Evolutionary conservation across 2,888 invertebrate genomes (phyloP).

Genomic region (Eumerus sabulonum): DNA sequence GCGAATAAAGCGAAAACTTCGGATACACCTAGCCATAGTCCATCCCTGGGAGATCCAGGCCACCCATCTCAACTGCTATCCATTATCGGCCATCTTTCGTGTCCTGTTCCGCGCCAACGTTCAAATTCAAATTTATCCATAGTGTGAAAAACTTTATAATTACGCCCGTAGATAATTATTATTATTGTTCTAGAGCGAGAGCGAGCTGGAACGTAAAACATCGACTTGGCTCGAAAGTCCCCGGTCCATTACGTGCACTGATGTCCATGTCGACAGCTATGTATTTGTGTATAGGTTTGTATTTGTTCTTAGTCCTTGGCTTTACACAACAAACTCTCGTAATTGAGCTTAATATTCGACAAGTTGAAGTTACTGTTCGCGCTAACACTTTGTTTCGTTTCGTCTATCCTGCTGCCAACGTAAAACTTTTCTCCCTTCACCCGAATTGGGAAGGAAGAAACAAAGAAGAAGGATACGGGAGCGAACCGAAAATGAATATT

Average conservation of each 20-base stretch:
- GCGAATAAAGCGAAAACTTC: background rate
- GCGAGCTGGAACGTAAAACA: conserved; percentile 5
- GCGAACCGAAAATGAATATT: background rate
- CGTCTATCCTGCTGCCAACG: background rate
- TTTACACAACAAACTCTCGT: conserved; percentile 14
- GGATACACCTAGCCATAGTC: background rate
- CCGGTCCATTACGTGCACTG: no score
- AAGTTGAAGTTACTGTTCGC: conserved; percentile 2
- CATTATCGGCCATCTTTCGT: conserved; percentile 9
- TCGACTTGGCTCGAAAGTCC: conserved; percentile 2
- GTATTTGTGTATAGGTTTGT: background rate
- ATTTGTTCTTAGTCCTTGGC: conserved; percentile 16
- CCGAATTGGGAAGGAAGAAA: background rate
- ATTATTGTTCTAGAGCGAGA: conserved; percentile 29
- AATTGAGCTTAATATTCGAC: conserved; percentile 37
- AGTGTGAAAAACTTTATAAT: conserved; percentile 52
- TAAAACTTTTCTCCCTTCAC: conserved; percentile 25
- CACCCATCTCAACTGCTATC: conserved; percentile 1
- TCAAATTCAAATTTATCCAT: conserved; percentile 52
- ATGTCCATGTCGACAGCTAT: no score
- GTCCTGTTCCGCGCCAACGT: conserved; percentile 14
- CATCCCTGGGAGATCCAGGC: conserved; percentile 12
- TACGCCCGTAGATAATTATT: conserved; percentile 55
- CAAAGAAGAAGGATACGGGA: no score
- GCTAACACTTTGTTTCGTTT: conserved; percentile 23